Evolutionary conservation across 2,797 vertebrate genomes (phyloP), one percentile per base, ranked within the genome.

Genomic region (Neopelma chrysocephalum): DNA sequence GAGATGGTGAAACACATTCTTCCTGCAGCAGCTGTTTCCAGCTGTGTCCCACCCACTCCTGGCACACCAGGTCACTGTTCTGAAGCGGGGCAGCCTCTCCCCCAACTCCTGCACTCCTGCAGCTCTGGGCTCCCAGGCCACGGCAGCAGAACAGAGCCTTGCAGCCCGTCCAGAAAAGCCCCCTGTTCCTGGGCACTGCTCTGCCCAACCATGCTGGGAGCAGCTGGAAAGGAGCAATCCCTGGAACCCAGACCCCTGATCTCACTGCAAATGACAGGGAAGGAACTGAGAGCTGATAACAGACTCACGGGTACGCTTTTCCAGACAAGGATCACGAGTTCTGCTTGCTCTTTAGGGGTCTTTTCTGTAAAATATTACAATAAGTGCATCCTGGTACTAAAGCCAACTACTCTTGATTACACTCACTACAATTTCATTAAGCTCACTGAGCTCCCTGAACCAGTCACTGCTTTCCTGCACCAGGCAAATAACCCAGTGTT

Each of bases 131-230:
- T 4, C 5, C 9, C 1, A 18, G 54, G 54, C 54, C 21, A 15
- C 9, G 14, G n/a, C 21, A 57, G 54, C 14, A 34, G 25, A 61
- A 12, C 15, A 0, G 13, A 48, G 10, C 43, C 58, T 13, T 1
- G 5, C 31, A 34, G 64, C 34, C 64, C 0, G 14, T 1, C 13
- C 15, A 1, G 15, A 32, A 17, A 14, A 10, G 21, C 18, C 15
- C 38, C 19, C 27, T n/a, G 40, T 43, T 25, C 16, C 11, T 0
- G 3, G 23, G 40, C 3, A 29, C 60, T 17, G 61, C 78, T 19
- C 56, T 18, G 53, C 6, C 16, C 12, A 40, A 3, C 43, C 2
- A 0, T 4, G 1, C 0, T 8, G 11, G 3, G 10, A 43, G 32
- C 0, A 3, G 26, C 48, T 12, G 7, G 1, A 32, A 11, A 4